Percentiles rank a stretch among this genome's conserved stretches.
These are phyloP conservation scores for Otocyon megalotis DNA, from an alignment of 2,113 vertebrate species.

Conservation along the genomic window DNA sequence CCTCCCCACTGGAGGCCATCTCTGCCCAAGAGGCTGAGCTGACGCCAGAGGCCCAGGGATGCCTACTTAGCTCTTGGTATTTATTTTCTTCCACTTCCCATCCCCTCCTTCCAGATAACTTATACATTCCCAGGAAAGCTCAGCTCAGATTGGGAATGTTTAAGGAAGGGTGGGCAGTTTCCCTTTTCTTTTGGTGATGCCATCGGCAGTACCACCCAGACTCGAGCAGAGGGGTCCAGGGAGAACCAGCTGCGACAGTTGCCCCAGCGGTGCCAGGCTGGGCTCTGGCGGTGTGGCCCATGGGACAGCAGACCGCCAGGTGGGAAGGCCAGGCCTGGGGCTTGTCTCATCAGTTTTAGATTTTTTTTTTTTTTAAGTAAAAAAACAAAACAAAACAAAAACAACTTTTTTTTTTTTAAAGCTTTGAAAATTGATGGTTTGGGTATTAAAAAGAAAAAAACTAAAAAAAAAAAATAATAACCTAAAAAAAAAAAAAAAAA, in stretches of 20 bases:
- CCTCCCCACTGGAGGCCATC: slow-evolving; percentile 23
- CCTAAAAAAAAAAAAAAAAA: not conserved
- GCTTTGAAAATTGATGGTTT: slow-evolving; percentile 71
- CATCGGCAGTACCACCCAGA: not conserved
- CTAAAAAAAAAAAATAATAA: not conserved
- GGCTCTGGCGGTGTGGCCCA: not conserved
- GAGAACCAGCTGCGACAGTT: not conserved
- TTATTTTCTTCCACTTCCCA: slow-evolving; percentile 64
- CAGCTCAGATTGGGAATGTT: not conserved
- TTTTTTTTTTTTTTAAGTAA: slow-evolving; percentile 70
- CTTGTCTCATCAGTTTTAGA: slow-evolving; percentile 46
- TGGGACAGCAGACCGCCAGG: not conserved
- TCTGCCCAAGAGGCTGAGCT: not conserved
- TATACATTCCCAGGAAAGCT: slow-evolving; percentile 67
- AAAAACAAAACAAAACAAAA: not conserved
- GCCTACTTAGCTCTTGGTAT: slow-evolving; percentile 63
- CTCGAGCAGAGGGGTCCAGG: not conserved
- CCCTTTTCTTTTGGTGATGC: not conserved
- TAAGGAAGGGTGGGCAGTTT: not conserved
- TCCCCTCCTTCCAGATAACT: slow-evolving; percentile 39
- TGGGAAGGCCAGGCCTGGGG: not conserved
- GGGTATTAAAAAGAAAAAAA: slow-evolving; percentile 74
- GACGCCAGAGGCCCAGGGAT: slow-evolving; percentile 12
- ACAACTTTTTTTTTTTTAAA: slow-evolving; percentile 57
- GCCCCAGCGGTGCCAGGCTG: not conserved